Base-by-base conservation (phyloP, 2,888 invertebrate species). In the Desoria tigrina region DNA sequence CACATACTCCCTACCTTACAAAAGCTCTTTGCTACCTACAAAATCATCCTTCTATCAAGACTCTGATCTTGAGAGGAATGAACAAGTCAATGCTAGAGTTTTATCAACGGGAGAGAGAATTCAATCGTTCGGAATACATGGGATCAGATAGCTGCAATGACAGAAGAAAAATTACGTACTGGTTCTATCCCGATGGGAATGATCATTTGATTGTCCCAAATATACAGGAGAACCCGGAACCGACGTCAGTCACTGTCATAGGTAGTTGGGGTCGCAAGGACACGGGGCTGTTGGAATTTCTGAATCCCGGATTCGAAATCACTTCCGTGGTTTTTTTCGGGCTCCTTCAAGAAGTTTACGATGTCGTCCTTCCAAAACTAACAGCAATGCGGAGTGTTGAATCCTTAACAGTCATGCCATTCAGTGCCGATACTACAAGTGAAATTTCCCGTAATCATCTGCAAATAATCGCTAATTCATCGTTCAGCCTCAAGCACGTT, bases 171-270 rank as follows among this genome's bases (percentile, higher is more conserved):
- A 53, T 69, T 14, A 66, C 60, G 11, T 69, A 69, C 42, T 69
- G 69, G 69, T 69, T 61, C 18, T 69, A 69, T 28, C 69, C 69
- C 7, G 66, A 66, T 39, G 69, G 69, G 1, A 56, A 23, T 45
- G 69, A 69, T 39, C 57, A 66, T 26, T 32, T 66, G 16, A 28
- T 69, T n/a, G 56, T 66, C 28, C 32, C 55, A 11, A 6, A 6
- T 24, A 3, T 3, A 11, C 7, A 32, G 9, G 16, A 26, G 16
- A 32, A n/a, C 14, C 55, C 55, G 9, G 18, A 32, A 9, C 28
- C 55, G 27, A 28, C 42, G 7, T 50, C 57, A 6, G 26, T 69
- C 9, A 37, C 63, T 11, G 45, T 66, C 1, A 66, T 69, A 24
- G 69, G 69, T 26, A 57, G 58, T 32, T 69, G 66, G 66, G 66